Base-by-base conservation (phyloP, 2,888 invertebrate species). In the Pycnomerus fuliginosus region DNA sequence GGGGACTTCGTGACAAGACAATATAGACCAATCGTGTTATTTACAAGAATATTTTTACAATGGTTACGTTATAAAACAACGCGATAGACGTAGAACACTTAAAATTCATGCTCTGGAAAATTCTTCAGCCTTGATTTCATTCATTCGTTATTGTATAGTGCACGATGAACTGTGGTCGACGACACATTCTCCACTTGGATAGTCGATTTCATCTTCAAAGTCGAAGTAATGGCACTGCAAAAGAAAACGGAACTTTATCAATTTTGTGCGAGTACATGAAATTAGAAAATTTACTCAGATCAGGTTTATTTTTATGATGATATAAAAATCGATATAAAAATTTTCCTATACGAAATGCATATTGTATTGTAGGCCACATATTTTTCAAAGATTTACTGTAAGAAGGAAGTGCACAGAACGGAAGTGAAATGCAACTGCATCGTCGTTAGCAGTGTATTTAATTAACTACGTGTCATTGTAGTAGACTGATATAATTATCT, bases 171-270 rank as follows among this genome's bases (percentile, higher is more conserved):
- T 62, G 56, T 69, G 69, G 60, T 68, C 69, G 55, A 68, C 59
- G 54, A 67, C 59, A 31, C 61, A 67, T 39, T 69, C 69, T 48
- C 57, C 56, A 48, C 57, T 60, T 16, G 56, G 53, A 50, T 68
- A 71, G 51, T 70, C 69, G 48, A 68, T 59, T 57, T 71, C 70
- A 53, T 71, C 71, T 45, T 71, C 69, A 53, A 68, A 70, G 54
- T 71, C 70, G 57, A 71, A 71, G 53, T 71, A 71, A 58, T 71
- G 70, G 56, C 71, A 70, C 71, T 71, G 65, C 11, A 36, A 36
- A 29, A 36, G 38, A 25, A 36, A 3, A 13, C 5, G 20, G 4
- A 20, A 8, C 5, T 20, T 4, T 20, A n/a, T n/a, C n/a, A n/a
- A n/a, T n/a, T n/a, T n/a, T n/a, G n/a, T n/a, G n/a, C n/a, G n/a